A percentile compares a stretch with the other conserved stretches of the same genome.
phyloP scores from a whole-genome alignment of 2,888 invertebrate species.

The Carabus problematicus region DNA sequence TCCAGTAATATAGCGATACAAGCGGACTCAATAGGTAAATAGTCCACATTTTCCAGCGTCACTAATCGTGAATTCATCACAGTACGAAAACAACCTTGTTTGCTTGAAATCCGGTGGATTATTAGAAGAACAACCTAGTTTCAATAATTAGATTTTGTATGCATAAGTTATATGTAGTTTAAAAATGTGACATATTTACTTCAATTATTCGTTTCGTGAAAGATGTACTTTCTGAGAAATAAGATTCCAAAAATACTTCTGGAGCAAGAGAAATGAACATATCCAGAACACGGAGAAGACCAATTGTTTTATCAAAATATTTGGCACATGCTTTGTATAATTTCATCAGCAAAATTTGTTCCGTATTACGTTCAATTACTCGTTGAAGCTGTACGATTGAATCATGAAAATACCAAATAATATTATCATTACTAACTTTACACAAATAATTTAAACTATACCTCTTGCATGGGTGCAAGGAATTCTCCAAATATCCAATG shows the following conservation, averaged over 20 bases:
- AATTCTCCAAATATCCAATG: slow-evolving; percentile 92
- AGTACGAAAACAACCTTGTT: slow-evolving; percentile 37
- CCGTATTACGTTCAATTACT: slow-evolving; percentile 35
- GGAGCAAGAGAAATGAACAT: slow-evolving; percentile 76
- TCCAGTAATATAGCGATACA: slow-evolving; percentile 28
- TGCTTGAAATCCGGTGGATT: slow-evolving; percentile 37
- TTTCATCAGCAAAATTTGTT: slow-evolving; percentile 29
- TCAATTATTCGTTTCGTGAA: slow-evolving; percentile 75
- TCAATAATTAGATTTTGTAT: background rate
- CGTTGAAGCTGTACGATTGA: slow-evolving; percentile 63
- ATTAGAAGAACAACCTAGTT: slow-evolving; percentile 29
- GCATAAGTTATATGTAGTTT: background rate
- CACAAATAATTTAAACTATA: slow-evolving; percentile 49
- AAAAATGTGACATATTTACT: slow-evolving; percentile 52
- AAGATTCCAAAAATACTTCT: slow-evolving; percentile 69
- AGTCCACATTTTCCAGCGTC: slow-evolving; percentile 37
- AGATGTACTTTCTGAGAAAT: slow-evolving; percentile 73
- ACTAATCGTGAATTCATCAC: slow-evolving; percentile 39
- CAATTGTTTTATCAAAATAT: slow-evolving; percentile 37
- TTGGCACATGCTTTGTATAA: slow-evolving; percentile 38
- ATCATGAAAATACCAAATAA: slow-evolving; percentile 55
- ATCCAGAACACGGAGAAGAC: slow-evolving; percentile 27
- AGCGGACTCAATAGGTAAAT: slow-evolving; percentile 32
- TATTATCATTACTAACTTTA: background rate
- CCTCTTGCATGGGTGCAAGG: slow-evolving; percentile 83